Conservation (phyloP, 2,888 invertebrate species). For the Drosophila parthenogenetica region DNA sequence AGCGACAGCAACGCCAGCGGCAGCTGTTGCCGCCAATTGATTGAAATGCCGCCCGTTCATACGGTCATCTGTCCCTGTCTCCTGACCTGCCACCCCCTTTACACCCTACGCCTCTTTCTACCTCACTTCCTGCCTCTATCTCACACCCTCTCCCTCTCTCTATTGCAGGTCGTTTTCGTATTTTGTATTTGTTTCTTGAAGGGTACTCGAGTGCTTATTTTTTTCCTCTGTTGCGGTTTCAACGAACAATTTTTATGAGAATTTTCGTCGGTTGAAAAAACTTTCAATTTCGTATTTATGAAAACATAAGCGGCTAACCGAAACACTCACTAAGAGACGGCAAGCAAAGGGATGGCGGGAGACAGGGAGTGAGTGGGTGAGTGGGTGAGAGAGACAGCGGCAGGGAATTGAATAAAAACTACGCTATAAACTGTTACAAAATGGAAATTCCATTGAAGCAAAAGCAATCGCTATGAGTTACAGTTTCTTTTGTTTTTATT, state of each 20-base stretch:
- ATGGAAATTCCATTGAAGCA: constrained; percentile 73
- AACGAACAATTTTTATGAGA: constrained; percentile 77
- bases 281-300: constrained; percentile 77
- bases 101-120: neutral
- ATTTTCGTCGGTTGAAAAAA: constrained; percentile 75
- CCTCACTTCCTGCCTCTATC: neutral
- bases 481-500: constrained; percentile 20
- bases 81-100: constrained; percentile 33
- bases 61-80: constrained; percentile 24
- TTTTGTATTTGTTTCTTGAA: constrained; percentile 70
- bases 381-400: neutral
- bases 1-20: constrained; percentile 50
- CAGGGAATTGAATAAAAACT: constrained; percentile 26
- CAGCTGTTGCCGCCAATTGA: constrained; percentile 81
- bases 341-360: neutral
- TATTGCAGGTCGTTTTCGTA: constrained; percentile 5
- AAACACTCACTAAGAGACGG: constrained; percentile 12
- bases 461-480: constrained; percentile 65
- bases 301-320: constrained; percentile 60
- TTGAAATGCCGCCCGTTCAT: constrained; percentile 75
- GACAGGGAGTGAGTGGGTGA: neutral
- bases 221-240: constrained; percentile 54
- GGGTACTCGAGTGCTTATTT: constrained; percentile 58
- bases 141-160: neutral
- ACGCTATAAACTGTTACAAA: constrained; percentile 72